phyloP scores from a whole-genome alignment of 1,140 invertebrate species.

The Eubasilissa regina region DNA sequence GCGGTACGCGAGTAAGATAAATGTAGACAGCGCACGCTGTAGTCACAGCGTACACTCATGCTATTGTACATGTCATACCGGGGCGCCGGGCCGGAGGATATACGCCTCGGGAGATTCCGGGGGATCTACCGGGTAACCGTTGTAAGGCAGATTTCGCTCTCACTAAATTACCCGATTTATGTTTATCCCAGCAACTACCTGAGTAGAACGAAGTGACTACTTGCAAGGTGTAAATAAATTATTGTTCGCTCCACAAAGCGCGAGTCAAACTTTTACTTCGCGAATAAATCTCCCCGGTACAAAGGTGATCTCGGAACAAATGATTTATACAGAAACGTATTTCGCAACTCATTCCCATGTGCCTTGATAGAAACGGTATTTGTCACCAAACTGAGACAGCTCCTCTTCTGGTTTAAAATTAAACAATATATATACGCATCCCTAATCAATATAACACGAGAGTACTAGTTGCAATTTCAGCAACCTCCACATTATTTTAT shows the following conservation, averaged over 20 bases:
- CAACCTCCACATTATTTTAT: no score
- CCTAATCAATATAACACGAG: no score
- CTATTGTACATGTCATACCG: no score
- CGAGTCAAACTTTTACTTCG: background rate
- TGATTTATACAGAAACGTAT: background rate
- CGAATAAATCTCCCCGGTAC: background rate
- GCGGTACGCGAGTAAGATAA: background rate
- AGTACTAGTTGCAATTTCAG: no score
- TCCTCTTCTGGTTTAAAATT: no score
- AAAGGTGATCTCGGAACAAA: background rate
- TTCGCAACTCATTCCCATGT: background rate
- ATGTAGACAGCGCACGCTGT: background rate
- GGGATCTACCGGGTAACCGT: background rate
- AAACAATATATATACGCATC: no score
- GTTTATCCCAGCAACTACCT: background rate
- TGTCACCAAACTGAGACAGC: no score
- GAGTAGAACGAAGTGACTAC: background rate
- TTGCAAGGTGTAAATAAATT: background rate
- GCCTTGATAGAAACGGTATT: no score
- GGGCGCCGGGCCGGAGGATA: no score
- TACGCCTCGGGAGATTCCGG: no score
- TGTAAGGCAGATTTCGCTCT: background rate
- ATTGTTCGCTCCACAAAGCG: background rate
- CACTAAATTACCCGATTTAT: slow-evolving; percentile 1
- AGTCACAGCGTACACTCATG: no score